A percentile compares a stretch with the other conserved stretches of the same genome.
phyloP scores from a whole-genome alignment of 1,140 invertebrate species.

The Bombus vancouverensis region DNA sequence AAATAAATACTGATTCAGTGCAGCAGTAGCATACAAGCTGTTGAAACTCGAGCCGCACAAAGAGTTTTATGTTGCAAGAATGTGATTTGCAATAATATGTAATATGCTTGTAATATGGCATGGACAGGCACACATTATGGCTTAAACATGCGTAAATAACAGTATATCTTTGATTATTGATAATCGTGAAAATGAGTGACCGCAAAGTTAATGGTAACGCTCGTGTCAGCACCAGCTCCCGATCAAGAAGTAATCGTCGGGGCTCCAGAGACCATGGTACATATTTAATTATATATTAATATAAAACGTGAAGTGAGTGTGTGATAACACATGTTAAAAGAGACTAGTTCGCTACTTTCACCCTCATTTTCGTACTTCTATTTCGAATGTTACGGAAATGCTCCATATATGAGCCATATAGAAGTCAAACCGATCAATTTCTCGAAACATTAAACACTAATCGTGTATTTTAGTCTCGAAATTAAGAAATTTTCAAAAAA shows the following conservation, averaged over 20 bases:
- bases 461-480: not conserved
- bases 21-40: constrained; percentile 50
- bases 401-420: not conserved
- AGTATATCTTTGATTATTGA: constrained; percentile 13
- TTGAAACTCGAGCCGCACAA: constrained; percentile 71
- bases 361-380: not conserved
- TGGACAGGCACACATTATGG: not conserved
- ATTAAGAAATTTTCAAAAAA: not conserved
- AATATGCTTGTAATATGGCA: constrained; percentile 29
- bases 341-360: not conserved
- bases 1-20: constrained; percentile 79
- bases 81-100: constrained; percentile 46
- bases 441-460: not conserved
- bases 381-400: not conserved
- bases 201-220: constrained; percentile 69
- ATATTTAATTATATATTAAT: constrained; percentile 10
- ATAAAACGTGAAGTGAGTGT: not conserved
- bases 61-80: constrained; percentile 55
- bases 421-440: not conserved
- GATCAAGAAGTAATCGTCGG: constrained; percentile 77
- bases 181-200: constrained; percentile 70
- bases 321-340: not conserved
- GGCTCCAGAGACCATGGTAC: constrained; percentile 78
- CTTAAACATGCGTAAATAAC: constrained; percentile 29
- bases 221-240: constrained; percentile 71